A percentile compares a stretch with the other conserved stretches of the same genome.
phyloP scores from a whole-genome alignment of 2,113 vertebrate species.

The Baryphthengus martii region DNA sequence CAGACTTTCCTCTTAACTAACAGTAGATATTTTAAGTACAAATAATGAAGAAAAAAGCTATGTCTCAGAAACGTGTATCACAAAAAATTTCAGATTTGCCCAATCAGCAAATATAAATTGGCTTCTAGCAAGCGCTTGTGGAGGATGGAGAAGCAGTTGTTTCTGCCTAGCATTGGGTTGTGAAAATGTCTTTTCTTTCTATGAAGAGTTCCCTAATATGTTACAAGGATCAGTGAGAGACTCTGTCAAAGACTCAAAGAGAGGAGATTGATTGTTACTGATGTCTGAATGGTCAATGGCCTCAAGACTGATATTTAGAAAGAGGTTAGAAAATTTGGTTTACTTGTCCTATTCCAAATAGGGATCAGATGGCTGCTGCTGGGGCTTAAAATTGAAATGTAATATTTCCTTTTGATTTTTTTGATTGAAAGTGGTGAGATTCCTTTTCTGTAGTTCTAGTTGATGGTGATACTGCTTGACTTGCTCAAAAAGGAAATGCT shows the following conservation, averaged over 20 bases:
- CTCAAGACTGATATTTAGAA: not conserved
- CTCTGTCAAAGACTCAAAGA: not conserved
- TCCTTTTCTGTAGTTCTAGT: not conserved
- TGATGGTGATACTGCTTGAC: not conserved
- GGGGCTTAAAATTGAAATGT: not conserved
- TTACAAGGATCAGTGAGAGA: not conserved
- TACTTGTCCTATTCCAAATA: not conserved
- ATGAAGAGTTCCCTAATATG: not conserved
- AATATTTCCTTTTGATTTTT: not conserved
- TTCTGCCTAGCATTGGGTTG: not conserved
- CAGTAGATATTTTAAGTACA: not conserved
- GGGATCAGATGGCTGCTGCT: not conserved
- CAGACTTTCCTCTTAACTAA: not conserved
- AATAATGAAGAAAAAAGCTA: not conserved
- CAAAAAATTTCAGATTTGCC: not conserved
- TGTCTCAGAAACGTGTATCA: not conserved
- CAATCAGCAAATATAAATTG: not conserved
- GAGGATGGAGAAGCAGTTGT: not conserved
- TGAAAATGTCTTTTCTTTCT: not conserved
- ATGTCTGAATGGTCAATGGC: not conserved
- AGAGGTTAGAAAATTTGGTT: not conserved
- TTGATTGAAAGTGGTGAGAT: not conserved
- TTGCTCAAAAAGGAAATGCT: not conserved
- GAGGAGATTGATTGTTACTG: not conserved
- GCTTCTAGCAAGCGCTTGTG: not conserved